These are phyloP conservation scores for Drosophila mulleri DNA, from an alignment of 2,888 invertebrate genomes.

Conservation along the genomic window DNA sequence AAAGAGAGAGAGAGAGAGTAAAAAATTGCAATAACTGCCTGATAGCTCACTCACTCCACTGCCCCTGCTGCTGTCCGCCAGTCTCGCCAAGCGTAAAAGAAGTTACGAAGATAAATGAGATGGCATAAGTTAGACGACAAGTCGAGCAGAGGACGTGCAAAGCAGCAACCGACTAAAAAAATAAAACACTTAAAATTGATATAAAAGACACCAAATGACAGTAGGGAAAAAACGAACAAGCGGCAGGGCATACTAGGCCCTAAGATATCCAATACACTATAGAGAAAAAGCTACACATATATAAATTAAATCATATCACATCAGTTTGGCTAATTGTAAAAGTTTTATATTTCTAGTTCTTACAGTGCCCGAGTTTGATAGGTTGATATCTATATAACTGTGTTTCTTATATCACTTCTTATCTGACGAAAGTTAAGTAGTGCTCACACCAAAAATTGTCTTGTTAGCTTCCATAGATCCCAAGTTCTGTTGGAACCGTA, in stretches of 20 bases:
- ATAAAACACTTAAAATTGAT: conserved; percentile 63
- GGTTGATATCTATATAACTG: not conserved
- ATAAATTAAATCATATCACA: too few relatives aligned
- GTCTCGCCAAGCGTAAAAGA: conserved; percentile 29
- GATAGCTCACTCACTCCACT: conserved; percentile 4
- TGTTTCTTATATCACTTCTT: not conserved
- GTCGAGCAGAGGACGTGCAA: conserved; percentile 61
- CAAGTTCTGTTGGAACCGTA: not conserved
- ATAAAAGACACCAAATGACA: conserved; percentile 57
- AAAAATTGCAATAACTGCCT: conserved; percentile 69
- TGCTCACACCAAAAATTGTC: too few relatives aligned
- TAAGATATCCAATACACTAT: not conserved
- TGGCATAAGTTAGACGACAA: conserved; percentile 81
- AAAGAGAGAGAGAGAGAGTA: not conserved
- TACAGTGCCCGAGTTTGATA: not conserved
- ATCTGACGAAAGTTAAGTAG: not conserved
- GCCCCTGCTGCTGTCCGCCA: not conserved
- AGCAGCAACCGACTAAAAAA: conserved; percentile 47
- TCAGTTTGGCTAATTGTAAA: too few relatives aligned
- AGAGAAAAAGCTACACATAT: not conserved
- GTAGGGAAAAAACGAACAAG: conserved; percentile 2
- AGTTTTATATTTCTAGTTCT: too few relatives aligned
- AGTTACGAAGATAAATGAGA: conserved; percentile 81
- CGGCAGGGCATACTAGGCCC: not conserved
- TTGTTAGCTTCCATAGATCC: not conserved